Evolutionary conservation across 1,140 invertebrate genomes (phyloP).

Genomic region (Metaphire vulgaris): DNA sequence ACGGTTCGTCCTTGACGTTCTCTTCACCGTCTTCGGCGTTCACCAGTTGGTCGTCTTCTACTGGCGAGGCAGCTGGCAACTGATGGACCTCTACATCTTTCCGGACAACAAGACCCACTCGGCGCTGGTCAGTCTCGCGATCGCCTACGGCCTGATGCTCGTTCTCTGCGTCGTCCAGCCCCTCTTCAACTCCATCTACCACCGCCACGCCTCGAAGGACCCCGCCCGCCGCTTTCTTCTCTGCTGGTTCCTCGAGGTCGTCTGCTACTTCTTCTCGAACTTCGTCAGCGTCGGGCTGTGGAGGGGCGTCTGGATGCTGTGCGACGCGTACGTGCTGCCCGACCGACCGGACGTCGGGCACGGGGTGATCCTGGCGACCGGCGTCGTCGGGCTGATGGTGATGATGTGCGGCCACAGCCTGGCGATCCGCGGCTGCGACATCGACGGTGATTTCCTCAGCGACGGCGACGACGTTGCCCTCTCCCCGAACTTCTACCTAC

Average conservation of each 20-base stretch:
- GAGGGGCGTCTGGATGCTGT: slow-evolving; percentile 11
- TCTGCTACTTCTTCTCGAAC: slow-evolving; percentile 7
- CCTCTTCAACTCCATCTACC: not conserved
- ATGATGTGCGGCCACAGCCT: not conserved
- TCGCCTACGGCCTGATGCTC: slow-evolving; percentile 11
- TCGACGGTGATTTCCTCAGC: slow-evolving; percentile 3
- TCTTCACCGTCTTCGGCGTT: slow-evolving; percentile 7
- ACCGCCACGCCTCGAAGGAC: not conserved
- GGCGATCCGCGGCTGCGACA: not conserved
- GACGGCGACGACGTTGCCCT: not conserved
- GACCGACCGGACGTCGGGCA: not conserved
- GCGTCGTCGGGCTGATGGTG: not conserved
- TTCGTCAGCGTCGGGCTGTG: slow-evolving; percentile 1
- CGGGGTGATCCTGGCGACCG: not conserved
- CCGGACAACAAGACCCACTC: slow-evolving; percentile 1
- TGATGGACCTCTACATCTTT: slow-evolving; percentile 5
- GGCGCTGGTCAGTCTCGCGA: not conserved
- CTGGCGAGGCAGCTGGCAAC: slow-evolving; percentile 10
- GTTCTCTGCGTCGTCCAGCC: slow-evolving; percentile 16
- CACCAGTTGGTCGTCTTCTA: slow-evolving; percentile 20
- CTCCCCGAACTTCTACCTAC: slow-evolving; percentile 7
- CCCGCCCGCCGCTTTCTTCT: not conserved
- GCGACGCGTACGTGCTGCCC: slow-evolving; percentile 6
- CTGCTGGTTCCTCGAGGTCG: slow-evolving; percentile 7
- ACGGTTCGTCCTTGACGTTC: not conserved